These are phyloP conservation scores for Phthorimaea operculella DNA, from an alignment of 1,140 invertebrate genomes.

Conservation along the genomic window DNA sequence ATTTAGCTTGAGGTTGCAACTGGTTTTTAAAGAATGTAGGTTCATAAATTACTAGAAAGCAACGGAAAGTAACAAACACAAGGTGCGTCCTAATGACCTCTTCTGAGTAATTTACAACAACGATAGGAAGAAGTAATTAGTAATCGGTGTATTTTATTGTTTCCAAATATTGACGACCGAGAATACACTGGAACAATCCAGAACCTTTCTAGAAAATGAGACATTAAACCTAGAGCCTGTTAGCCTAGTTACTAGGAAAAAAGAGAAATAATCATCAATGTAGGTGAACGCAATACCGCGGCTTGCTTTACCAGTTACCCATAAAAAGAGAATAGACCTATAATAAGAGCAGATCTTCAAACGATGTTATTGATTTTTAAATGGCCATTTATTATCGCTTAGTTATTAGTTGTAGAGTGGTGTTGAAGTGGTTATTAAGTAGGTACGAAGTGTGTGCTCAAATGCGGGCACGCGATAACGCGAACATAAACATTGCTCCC, in stretches of 20 bases:
- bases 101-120: not conserved
- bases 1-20: no score
- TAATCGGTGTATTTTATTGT: not conserved
- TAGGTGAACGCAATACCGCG: not conserved
- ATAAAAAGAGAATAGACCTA: not conserved
- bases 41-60: not conserved
- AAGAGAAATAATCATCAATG: not conserved
- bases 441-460: conserved; percentile 8
- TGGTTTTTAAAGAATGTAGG: no score
- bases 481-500: conserved; percentile 23
- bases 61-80: not conserved
- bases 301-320: not conserved
- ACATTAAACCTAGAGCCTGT: not conserved
- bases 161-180: not conserved
- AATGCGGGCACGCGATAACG: conserved; percentile 40
- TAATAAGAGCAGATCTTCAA: not conserved
- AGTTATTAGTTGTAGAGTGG: no score
- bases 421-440: not conserved
- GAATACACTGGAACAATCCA: not conserved
- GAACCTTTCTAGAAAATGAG: not conserved
- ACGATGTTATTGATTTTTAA: not conserved
- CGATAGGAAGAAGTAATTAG: not conserved
- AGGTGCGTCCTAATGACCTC: not conserved
- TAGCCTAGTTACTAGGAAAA: not conserved
- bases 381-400: no score